These are phyloP conservation scores for Artibeus jamaicensis DNA, from an alignment of 2,797 vertebrate species.

Conservation along the genomic window DNA sequence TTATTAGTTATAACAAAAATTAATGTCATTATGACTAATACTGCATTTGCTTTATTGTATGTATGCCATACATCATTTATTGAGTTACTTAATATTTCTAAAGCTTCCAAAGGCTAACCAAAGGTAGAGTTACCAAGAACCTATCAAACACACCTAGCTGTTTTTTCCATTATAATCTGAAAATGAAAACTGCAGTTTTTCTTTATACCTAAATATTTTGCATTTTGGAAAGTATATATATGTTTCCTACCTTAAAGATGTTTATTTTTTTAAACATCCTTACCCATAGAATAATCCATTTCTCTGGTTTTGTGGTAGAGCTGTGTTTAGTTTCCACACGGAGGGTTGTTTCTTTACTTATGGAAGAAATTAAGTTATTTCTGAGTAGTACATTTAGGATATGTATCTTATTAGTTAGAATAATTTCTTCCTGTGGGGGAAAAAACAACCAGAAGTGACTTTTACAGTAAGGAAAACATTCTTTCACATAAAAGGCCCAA, in stretches of 20 bases:
- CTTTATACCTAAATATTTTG: constrained; percentile 2
- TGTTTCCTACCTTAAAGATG: not conserved
- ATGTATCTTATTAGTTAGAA: not conserved
- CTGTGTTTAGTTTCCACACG: not conserved
- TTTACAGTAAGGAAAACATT: not conserved
- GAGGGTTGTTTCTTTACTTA: constrained; percentile 12
- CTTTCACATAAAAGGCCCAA: not conserved
- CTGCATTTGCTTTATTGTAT: not conserved
- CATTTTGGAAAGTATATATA: not conserved
- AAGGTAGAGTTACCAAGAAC: constrained; percentile 20
- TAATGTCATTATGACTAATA: not conserved
- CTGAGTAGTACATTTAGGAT: not conserved
- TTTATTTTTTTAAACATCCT: constrained; percentile 20
- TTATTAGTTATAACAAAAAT: not conserved
- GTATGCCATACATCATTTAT: too few relatives aligned
- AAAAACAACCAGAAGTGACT: not conserved
- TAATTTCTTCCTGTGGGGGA: not conserved
- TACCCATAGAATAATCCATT: not conserved
- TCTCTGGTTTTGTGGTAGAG: not conserved
- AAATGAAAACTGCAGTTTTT: constrained; percentile 24
- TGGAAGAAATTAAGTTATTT: constrained; percentile 4
- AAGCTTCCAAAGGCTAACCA: constrained; percentile 17
- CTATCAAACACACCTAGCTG: not conserved
- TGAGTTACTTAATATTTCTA: not conserved
- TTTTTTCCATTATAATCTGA: constrained; percentile 21